A percentile compares a stretch with the other conserved stretches of the same genome.
phyloP scores from a whole-genome alignment of 2,797 vertebrate species.

The Pseudotriccus pelzelni region DNA sequence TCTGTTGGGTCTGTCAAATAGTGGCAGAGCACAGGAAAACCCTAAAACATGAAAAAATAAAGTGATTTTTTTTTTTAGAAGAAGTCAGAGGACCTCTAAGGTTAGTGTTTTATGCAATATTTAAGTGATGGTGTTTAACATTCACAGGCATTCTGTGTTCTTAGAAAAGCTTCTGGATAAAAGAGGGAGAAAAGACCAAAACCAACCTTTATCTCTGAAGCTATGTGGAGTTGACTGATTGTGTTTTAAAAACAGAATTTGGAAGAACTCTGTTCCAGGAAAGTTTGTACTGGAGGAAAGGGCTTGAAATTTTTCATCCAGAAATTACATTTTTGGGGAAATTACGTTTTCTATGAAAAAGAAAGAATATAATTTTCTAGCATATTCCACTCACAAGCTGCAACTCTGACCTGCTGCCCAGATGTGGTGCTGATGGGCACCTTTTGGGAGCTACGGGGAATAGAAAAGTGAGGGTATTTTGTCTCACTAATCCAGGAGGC shows the following conservation, averaged over 20 bases:
- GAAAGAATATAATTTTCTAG: not conserved
- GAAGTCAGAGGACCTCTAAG: not conserved
- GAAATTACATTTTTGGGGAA: not conserved
- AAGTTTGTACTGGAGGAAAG: not conserved
- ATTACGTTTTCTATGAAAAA: not conserved
- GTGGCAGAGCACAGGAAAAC: not conserved
- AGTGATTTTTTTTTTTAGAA: not conserved
- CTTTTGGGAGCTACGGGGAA: not conserved
- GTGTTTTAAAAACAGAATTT: not conserved
- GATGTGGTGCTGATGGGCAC: not conserved
- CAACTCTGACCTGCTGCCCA: not conserved
- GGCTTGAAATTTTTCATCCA: not conserved
- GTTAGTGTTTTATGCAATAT: not conserved
- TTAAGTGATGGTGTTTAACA: not conserved
- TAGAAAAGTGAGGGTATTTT: rapidly evolving
- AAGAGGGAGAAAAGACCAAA: not conserved
- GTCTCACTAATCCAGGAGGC: not conserved
- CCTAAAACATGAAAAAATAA: not conserved
- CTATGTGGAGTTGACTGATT: not conserved
- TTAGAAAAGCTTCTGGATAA: not conserved
- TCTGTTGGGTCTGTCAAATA: not conserved
- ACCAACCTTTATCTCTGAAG: not conserved
- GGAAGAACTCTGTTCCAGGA: not conserved
- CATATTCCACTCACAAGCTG: not conserved
- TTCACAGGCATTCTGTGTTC: not conserved